Evolutionary conservation across 2,888 invertebrate species (phyloP).

Genomic region (Rhogogaster chlorosoma): DNA sequence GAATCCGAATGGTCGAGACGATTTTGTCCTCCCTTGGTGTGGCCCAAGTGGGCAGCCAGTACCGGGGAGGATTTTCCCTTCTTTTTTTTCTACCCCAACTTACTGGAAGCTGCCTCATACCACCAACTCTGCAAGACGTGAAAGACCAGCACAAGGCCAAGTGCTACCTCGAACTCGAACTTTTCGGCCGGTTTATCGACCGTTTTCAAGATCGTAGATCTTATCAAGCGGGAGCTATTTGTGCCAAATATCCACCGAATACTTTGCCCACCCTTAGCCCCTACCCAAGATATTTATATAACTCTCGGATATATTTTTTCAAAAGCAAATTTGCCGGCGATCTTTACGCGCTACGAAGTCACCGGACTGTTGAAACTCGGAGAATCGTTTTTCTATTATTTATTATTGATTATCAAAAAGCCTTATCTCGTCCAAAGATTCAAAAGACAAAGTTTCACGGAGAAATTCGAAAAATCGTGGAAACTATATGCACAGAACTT

Average conservation of each 20-base stretch:
- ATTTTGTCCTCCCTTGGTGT: slow-evolving; percentile 3
- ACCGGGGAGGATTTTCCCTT: neutral
- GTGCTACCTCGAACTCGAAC: slow-evolving; percentile 16
- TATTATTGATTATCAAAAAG: too few species aligned
- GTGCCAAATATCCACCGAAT: neutral
- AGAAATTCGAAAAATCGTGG: too few species aligned
- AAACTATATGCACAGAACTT: too few species aligned
- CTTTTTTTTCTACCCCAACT: slow-evolving; percentile 3
- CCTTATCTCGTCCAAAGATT: neutral
- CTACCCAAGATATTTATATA: neutral
- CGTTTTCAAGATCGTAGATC: slow-evolving; percentile 37
- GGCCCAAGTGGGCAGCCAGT: slow-evolving; percentile 27
- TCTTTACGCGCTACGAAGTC: neutral
- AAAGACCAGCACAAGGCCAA: neutral
- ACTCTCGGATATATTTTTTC: neutral
- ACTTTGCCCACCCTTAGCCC: neutral
- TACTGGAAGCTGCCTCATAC: neutral
- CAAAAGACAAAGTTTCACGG: too few species aligned
- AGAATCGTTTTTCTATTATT: too few species aligned
- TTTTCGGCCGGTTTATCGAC: slow-evolving; percentile 21
- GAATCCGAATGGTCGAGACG: slow-evolving; percentile 26
- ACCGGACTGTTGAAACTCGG: too few species aligned
- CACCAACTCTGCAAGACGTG: neutral
- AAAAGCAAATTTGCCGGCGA: neutral
- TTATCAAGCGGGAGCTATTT: neutral